Base-by-base conservation (phyloP, 2,113 vertebrate species). In the Stomatorhinus ivindoensis region DNA sequence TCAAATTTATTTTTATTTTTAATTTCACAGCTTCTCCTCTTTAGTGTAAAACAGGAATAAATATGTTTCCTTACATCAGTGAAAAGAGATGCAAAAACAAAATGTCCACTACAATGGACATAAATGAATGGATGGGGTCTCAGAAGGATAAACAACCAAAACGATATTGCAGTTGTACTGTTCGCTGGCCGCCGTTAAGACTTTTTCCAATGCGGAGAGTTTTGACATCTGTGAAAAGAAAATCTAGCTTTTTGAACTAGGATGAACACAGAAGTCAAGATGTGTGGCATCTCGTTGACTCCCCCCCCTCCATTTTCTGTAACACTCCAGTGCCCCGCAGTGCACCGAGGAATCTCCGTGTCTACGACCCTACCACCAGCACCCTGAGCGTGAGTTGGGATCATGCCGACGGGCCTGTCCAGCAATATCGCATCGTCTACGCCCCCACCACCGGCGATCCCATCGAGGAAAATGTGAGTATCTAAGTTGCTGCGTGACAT, bases 321-420 rank as follows among this genome's bases (percentile, higher is more conserved):
- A 13, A 88, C 88, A 31, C 3, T 17, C 61, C 92, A 99, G 98
- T 97, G 92, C 97, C 98, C 91, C 96, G 98, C 21, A 96, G 98
- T 91, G 98, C 96, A 48, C 98, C 98, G 88, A 97, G 97, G 91
- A 98, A 99, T 89, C 91, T 99, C 84, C 95, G 94, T 11, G 96
- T 99, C 9, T 99, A 96, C 0, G 97, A 97, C 88, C 97, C 97
- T 88, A 99, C 97, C 87, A 99, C 98, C 89, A 98, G 95, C 15
- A 97, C 97, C 87, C 97, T 99, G 89, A 97, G 97, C 21, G 98
- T 99, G 5, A 95, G 89, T 91, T 99, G 98, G 98, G 98, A 99
- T 89, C 98, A 97, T 15, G 98, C 98, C 0, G 95, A 96, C 0
- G 98, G 98, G n/a, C 97, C 97, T 0, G 98, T 99, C 69, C 96